phyloP scores from a whole-genome alignment of 2,113 vertebrate species.

The Sardina pilchardus region DNA sequence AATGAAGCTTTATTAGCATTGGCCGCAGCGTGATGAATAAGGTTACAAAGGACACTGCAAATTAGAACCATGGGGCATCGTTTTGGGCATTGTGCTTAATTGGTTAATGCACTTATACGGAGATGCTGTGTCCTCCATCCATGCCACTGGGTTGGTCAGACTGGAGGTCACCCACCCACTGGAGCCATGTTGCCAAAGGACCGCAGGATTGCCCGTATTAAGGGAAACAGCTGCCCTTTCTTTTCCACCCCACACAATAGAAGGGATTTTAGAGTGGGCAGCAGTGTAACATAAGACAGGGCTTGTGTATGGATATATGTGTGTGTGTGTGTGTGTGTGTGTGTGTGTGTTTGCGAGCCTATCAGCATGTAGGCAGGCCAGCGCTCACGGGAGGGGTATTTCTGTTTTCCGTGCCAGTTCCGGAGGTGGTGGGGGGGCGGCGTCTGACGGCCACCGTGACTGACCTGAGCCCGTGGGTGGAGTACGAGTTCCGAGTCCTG shows the following conservation, averaged over 20 bases:
- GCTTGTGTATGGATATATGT: conserved; percentile 43
- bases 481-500: conserved; percentile 92
- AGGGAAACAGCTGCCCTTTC: conserved; percentile 15
- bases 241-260: not conserved
- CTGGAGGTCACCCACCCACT: conserved; percentile 43
- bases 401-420: conserved; percentile 72
- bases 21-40: not conserved
- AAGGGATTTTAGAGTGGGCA: not conserved
- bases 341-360: conserved; percentile 12
- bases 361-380: not conserved
- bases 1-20: not conserved
- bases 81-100: conserved; percentile 10
- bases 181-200: not conserved
- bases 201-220: not conserved
- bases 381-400: not conserved
- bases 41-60: not conserved
- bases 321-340: conserved; percentile 17
- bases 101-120: conserved; percentile 7
- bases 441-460: conserved; percentile 90
- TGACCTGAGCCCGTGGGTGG: conserved; percentile 94
- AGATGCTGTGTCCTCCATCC: not conserved
- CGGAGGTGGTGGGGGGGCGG: conserved; percentile 84
- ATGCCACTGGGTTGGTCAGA: conserved; percentile 40
- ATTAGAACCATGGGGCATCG: not conserved
- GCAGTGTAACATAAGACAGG: not conserved